These are phyloP conservation scores for Scopus umbretta DNA, from an alignment of 2,113 vertebrate species.

Conservation along the genomic window DNA sequence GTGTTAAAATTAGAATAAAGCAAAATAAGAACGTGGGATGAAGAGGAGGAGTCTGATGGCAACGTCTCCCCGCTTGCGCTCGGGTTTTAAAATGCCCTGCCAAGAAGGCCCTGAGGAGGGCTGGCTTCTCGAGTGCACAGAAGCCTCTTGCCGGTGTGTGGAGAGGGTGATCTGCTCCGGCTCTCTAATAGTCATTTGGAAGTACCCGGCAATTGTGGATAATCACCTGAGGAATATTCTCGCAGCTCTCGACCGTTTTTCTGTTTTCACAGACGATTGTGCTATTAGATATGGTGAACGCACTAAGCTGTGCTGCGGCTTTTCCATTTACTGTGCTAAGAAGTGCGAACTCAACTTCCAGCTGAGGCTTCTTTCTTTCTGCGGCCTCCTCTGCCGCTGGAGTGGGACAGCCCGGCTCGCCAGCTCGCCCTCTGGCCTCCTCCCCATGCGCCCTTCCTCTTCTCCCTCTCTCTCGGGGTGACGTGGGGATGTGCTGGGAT, in stretches of 20 bases:
- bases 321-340: slow-evolving; percentile 19
- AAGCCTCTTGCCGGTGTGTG: neutral
- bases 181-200: neutral
- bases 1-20: neutral
- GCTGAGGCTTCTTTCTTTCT: neutral
- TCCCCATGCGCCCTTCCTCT: accelerated
- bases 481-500: neutral
- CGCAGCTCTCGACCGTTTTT: slow-evolving; percentile 25
- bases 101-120: neutral
- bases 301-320: slow-evolving; percentile 17
- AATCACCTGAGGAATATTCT: slow-evolving; percentile 41
- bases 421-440: neutral
- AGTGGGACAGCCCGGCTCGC: neutral
- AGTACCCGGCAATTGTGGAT: neutral
- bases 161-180: neutral
- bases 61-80: neutral
- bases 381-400: neutral
- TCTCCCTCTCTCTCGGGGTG: neutral
- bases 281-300: slow-evolving; percentile 38
- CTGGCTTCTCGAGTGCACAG: neutral
- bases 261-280: slow-evolving; percentile 49
- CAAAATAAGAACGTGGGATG: neutral
- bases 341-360: neutral
- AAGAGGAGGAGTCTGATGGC: neutral
- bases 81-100: neutral